phyloP scores from a whole-genome alignment of 2,113 vertebrate species.

The Rhipidura dahli region DNA sequence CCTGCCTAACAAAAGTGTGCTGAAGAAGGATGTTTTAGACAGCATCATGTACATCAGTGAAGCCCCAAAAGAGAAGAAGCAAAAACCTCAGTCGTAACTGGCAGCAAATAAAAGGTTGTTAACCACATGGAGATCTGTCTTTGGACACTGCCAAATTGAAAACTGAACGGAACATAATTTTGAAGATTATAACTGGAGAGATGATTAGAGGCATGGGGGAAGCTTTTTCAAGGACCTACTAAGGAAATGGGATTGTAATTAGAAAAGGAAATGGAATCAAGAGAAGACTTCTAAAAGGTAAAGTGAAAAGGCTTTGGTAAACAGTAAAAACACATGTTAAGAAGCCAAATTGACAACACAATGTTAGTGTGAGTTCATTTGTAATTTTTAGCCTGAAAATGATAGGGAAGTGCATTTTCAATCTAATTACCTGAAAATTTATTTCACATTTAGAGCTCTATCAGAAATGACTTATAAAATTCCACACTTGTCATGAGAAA shows the following conservation, averaged over 20 bases:
- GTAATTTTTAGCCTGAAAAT: conserved; percentile 58
- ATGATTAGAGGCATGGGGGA: conserved; percentile 72
- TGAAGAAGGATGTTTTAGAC: not conserved
- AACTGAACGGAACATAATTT: conserved; percentile 72
- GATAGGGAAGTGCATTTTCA: conserved; percentile 46
- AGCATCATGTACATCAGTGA: not conserved
- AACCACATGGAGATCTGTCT: conserved; percentile 71
- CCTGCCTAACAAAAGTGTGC: not conserved
- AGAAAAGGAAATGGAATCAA: conserved; percentile 71
- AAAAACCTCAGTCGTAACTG: conserved; percentile 59
- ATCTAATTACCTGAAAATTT: conserved; percentile 41
- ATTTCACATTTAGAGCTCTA: not conserved
- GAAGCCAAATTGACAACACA: conserved; percentile 34
- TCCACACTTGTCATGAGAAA: not conserved
- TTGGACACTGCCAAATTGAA: conserved; percentile 70
- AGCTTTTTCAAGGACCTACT: conserved; percentile 71
- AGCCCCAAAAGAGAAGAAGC: conserved; percentile 23
- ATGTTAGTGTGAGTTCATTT: conserved; percentile 11
- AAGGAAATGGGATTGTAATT: conserved; percentile 75
- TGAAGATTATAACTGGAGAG: conserved; percentile 72
- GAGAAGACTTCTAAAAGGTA: conserved; percentile 53
- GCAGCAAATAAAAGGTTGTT: conserved; percentile 68
- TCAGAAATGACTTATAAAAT: not conserved
- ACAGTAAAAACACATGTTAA: conserved; percentile 52
- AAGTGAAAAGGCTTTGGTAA: conserved; percentile 66